Evolutionary conservation across 2,888 invertebrate genomes (phyloP).

Genomic region (Stegana nigrithorax): DNA sequence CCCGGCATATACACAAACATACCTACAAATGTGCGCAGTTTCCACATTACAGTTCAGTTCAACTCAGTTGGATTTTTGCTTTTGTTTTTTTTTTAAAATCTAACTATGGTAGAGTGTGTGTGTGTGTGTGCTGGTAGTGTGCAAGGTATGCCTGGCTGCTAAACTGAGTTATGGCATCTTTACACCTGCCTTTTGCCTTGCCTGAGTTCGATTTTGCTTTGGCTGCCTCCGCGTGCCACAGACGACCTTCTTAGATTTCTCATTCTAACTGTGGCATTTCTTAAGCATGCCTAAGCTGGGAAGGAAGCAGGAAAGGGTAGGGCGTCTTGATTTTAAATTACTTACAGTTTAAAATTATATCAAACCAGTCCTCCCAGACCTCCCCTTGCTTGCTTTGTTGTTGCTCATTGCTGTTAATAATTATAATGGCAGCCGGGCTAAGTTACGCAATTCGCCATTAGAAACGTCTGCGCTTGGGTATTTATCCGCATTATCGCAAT

Average conservation of each 20-base stretch:
- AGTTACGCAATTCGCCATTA: constrained; percentile 33
- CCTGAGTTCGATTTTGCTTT: not conserved
- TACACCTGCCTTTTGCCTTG: constrained; percentile 47
- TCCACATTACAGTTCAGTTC: constrained; percentile 6
- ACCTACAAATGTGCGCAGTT: no score
- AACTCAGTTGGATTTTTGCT: no score
- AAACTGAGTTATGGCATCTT: constrained; percentile 58
- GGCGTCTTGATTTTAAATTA: constrained; percentile 56
- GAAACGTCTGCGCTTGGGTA: constrained; percentile 21
- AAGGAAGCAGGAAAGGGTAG: no score
- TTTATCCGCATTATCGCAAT: no score
- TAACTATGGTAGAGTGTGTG: no score
- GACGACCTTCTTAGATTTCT: not conserved
- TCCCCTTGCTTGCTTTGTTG: constrained; percentile 24
- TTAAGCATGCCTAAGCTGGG: constrained; percentile 45
- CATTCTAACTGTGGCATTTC: constrained; percentile 34
- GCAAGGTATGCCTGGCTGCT: constrained; percentile 21
- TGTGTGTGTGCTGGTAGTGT: no score
- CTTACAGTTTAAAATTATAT: constrained; percentile 59
- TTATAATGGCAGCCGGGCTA: not conserved
- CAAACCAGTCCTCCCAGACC: constrained; percentile 19
- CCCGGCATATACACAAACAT: not conserved
- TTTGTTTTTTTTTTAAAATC: no score
- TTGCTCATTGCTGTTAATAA: not conserved
- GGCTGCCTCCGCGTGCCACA: not conserved